Evolutionary conservation across 2,888 invertebrate genomes (phyloP), one percentile per base, ranked within the genome.

Genomic region (Ceratothoa steindachneri): DNA sequence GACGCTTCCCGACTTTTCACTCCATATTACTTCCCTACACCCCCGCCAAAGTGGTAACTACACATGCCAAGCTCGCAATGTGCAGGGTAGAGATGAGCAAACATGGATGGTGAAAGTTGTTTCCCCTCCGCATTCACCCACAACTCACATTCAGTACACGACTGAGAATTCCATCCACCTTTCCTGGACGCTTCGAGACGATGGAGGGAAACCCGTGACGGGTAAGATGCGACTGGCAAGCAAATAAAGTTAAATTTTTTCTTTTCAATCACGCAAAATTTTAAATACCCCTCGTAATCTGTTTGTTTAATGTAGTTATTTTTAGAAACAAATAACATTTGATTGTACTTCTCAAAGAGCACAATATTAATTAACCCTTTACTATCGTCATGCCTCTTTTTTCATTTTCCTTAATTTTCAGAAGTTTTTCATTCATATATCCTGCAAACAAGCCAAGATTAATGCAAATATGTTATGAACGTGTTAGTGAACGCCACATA

Each of bases 151-250:
- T 12, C 71, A 79, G 31, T 72, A 76, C 55, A 68, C 76, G 69
- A 79, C 79, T 5, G 76, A 79, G 60, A 69, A 66, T 1, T 31
- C 74, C 41, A 76, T 79, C 28, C 76, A 76, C 66, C 71, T 79
- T 28, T 73, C 76, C 28, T 79, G 79, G 79, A 69, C 64, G 24
- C 72, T 2, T n/a, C 69, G 22, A 31, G 76, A 67, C 9, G 66
- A 73, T 28, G 79, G 79, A 15, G 79, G 79, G 22, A 73, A 73
- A 30, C 74, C 79, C 1, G 70, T 79, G 5, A 76, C 73, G n/a
- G 76, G 79, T 76, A 52, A 69, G 72, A 41, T 41, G 15, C 15
- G 41, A 15, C 41, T 41, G 1, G 67, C 1, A 60, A 41, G 15
- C 41, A 9, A 41, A 41, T 41, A 5, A 9, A 41, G 41, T 41